Conservation (phyloP, 2,888 invertebrate genomes). For the Calameuta pallipes region DNA sequence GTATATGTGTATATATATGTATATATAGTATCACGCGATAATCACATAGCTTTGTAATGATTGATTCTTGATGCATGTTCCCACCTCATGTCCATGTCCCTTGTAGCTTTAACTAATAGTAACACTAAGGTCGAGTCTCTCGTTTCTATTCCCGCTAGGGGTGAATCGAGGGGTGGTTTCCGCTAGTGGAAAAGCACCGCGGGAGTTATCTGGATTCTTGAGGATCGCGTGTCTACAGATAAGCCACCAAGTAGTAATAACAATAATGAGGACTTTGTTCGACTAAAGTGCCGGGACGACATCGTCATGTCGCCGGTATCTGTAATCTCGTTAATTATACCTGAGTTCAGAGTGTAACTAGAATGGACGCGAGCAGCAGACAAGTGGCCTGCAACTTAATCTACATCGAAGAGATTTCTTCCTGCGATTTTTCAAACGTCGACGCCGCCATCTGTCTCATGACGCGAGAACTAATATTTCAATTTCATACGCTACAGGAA, state of each 20-base stretch:
- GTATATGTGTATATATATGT: no score
- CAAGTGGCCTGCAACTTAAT: background rate
- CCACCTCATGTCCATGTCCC: background rate
- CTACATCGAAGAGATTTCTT: background rate
- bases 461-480: background rate
- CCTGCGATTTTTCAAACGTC: background rate
- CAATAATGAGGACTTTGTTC: constrained; percentile 40
- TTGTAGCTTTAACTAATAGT: constrained; percentile 17
- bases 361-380: constrained; percentile 13
- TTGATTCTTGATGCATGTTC: background rate
- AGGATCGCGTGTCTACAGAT: constrained; percentile 44
- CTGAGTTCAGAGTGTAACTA: constrained; percentile 8
- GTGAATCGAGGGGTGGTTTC: background rate
- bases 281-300: constrained; percentile 32
- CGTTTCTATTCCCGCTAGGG: constrained; percentile 8
- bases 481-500: background rate
- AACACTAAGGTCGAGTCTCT: constrained; percentile 9
- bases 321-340: constrained; percentile 38
- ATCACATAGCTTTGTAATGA: background rate
- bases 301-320: constrained; percentile 31
- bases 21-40: background rate
- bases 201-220: constrained; percentile 41
- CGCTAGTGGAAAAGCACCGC: constrained; percentile 18
- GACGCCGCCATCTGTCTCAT: background rate
- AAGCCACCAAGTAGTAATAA: constrained; percentile 39